These are phyloP conservation scores for Onychomys leucogaster DNA, from an alignment of 2,797 vertebrate species.

Conservation along the genomic window DNA sequence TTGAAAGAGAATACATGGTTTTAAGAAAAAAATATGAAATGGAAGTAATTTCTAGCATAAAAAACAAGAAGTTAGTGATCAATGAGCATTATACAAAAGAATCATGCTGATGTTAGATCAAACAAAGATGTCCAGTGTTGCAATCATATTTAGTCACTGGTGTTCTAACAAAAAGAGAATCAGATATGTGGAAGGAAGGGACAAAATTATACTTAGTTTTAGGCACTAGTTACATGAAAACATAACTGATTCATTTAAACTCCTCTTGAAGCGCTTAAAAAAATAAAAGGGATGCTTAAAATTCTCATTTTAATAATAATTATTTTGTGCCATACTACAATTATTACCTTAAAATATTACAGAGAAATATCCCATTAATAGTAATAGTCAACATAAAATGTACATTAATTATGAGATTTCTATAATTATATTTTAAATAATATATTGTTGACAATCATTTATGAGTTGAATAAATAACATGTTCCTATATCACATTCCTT, in stretches of 20 bases:
- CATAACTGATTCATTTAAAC: not conserved
- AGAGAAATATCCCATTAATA: not conserved
- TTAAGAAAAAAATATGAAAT: not conserved
- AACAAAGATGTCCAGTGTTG: not conserved
- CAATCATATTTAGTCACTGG: not conserved
- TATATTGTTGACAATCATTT: not conserved
- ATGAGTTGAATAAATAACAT: not conserved
- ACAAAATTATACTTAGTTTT: not conserved
- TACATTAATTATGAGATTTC: not conserved
- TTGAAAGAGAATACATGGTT: constrained; percentile 31
- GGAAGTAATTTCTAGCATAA: not conserved
- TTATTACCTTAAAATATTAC: constrained; percentile 45
- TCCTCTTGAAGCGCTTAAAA: constrained; percentile 22
- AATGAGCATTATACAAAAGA: not conserved
- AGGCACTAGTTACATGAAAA: not conserved
- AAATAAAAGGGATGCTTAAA: constrained; percentile 23
- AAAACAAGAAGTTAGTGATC: not conserved
- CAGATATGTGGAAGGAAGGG: not conserved
- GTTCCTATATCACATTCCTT: not conserved
- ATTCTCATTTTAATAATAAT: constrained; percentile 2
- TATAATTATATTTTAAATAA: constrained; percentile 49
- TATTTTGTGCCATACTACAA: not conserved
- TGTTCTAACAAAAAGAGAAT: not conserved
- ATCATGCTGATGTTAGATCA: not conserved
- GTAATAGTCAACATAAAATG: constrained; percentile 25